These are phyloP conservation scores for Aleiodes testaceus DNA, from an alignment of 2,888 invertebrate species.

Conservation along the genomic window DNA sequence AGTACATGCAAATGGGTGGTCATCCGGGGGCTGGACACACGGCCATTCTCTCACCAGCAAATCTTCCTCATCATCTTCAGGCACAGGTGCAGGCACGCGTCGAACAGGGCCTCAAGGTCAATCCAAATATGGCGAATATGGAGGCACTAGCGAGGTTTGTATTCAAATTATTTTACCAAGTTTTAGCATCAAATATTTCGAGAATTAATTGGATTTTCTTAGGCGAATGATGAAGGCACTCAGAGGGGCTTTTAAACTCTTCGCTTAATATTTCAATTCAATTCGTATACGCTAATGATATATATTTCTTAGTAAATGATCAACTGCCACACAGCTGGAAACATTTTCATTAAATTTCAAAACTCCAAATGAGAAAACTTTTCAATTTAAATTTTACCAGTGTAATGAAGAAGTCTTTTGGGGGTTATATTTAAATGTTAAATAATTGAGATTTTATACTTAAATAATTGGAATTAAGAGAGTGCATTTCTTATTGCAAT, in stretches of 20 bases:
- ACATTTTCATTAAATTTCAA: conserved; percentile 66
- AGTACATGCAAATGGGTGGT: conserved; percentile 93
- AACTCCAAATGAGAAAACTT: conserved; percentile 41
- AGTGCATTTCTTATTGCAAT: neutral
- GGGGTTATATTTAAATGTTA: too few species aligned
- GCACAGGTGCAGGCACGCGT: conserved; percentile 82
- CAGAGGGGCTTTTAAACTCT: conserved; percentile 32
- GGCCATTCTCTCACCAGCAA: conserved; percentile 91
- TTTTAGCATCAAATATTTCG: neutral
- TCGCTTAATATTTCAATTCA: conserved; percentile 31
- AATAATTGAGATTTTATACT: too few species aligned
- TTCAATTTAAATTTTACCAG: neutral
- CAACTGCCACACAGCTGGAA: conserved; percentile 64
- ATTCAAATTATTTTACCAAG: conserved; percentile 15
- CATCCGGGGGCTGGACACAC: conserved; percentile 80
- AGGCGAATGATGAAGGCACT: conserved; percentile 23
- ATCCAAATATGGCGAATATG: conserved; percentile 86
- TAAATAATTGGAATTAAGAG: neutral
- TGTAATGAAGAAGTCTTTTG: neutral
- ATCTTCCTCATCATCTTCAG: conserved; percentile 82
- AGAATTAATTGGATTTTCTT: conserved; percentile 18
- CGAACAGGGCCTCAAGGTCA: conserved; percentile 89
- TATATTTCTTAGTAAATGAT: conserved; percentile 59
- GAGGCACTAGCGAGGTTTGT: conserved; percentile 90
- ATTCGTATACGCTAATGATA: conserved; percentile 53